These are phyloP conservation scores for Phodopus roborovskii DNA, from an alignment of 2,113 vertebrate genomes.

Conservation along the genomic window DNA sequence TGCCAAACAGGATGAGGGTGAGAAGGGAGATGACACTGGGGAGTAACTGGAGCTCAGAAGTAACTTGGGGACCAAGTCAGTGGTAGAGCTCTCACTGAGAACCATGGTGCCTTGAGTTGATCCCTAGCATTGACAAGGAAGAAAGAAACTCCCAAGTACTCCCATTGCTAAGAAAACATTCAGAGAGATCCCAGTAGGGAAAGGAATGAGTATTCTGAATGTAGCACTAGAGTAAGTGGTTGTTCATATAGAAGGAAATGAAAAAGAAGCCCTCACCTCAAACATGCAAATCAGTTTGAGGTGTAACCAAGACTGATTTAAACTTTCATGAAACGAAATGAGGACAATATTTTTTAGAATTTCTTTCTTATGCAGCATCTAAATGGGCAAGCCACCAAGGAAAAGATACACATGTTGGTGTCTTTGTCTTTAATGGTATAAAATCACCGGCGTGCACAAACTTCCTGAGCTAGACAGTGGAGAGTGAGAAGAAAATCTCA, in stretches of 20 bases:
- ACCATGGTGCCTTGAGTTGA: background rate
- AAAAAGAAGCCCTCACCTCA: background rate
- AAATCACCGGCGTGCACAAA: background rate
- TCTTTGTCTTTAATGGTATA: slow-evolving; percentile 19
- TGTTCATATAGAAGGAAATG: background rate
- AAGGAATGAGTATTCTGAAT: background rate
- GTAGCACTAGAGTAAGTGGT: background rate
- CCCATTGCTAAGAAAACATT: background rate
- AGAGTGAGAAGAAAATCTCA: background rate
- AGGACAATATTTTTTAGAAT: slow-evolving; percentile 46
- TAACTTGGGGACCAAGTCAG: background rate
- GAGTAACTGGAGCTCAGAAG: background rate
- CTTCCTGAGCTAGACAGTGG: background rate
- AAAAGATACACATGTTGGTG: background rate
- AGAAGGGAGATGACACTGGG: background rate
- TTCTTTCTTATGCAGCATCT: slow-evolving; percentile 4
- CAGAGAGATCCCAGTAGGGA: background rate
- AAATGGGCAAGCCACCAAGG: background rate
- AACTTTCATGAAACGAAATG: slow-evolving; percentile 35
- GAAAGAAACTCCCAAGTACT: background rate
- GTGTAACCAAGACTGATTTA: slow-evolving; percentile 13
- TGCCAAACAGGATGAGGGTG: background rate
- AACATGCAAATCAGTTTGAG: background rate
- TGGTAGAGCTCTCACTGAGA: background rate
- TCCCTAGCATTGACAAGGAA: background rate